Base-by-base conservation (phyloP, 1,140 invertebrate species). In the Cryptotermes secundus region DNA sequence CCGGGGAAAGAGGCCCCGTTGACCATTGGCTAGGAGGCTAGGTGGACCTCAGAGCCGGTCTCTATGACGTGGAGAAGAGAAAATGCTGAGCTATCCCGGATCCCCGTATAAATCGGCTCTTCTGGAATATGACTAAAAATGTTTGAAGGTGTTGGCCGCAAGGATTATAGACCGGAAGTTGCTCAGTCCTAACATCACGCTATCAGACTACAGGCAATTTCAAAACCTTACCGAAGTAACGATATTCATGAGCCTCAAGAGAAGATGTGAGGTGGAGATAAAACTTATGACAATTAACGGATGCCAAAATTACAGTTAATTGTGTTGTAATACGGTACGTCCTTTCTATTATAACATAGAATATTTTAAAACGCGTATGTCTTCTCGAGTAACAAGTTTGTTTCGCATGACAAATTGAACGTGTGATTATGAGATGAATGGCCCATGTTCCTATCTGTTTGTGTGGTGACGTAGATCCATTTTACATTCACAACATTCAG, bases 301-400 rank as follows among this genome's bases (percentile, higher is more conserved):
- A 65, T 65, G 59, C 59, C 59, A 65, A 65, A 65, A 65, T 65
- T 65, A n/a, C 59, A 65, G 59, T 65, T 65, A 65, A 65, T 65
- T 65, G 59, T 65, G 26, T n/a, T 65, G 59, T 65, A 65, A n/a
- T n/a, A 65, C 59, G 59, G 59, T 65, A 65, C 59, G 59, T 65
- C 59, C 26, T n/a, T 65, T 19, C 19, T 59, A 19, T 59, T 59
- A 59, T 59, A 16, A 59, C 53, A 59, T 19, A 59, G 6, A 59
- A 59, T 59, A 65, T 65, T 65, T 65, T n/a, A 65, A 65, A 65
- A 65, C 3, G 59, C 59, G 26, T 65, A 65, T 65, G 59, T 2
- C 59, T 3, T 31, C 59, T 26, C n/a, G 6, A 65, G 59, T 65
- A 65, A 65, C 59, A 65, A 65, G 59, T n/a, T n/a, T 65, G 59